phyloP scores from a whole-genome alignment of 2,888 invertebrate species.

The Amiota minor region DNA sequence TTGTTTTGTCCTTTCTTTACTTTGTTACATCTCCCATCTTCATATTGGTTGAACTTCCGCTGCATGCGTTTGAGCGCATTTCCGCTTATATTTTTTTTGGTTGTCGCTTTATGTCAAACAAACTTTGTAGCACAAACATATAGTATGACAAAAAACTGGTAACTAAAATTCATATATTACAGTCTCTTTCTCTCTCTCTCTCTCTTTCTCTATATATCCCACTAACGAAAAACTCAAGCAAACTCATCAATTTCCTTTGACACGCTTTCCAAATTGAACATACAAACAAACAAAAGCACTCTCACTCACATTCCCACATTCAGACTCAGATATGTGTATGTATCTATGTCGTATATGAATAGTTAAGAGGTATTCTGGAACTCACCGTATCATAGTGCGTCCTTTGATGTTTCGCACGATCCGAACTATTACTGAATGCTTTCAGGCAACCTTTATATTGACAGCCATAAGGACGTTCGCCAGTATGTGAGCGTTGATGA shows the following conservation, averaged over 20 bases:
- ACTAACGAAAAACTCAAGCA: constrained; percentile 30
- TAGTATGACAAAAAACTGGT: not conserved
- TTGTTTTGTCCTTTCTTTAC: not conserved
- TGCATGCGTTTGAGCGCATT: constrained; percentile 16
- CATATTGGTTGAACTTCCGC: constrained; percentile 6
- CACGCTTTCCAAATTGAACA: constrained; percentile 56
- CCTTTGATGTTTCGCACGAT: constrained; percentile 97
- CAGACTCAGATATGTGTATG: not conserved
- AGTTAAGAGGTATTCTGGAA: constrained; percentile 49
- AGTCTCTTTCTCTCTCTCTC: not conserved
- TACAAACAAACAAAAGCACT: not conserved
- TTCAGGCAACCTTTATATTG: constrained; percentile 94
- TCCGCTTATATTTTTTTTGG: constrained; percentile 11
- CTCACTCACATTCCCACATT: constrained; percentile 6
- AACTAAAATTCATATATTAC: not conserved
- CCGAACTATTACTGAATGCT: constrained; percentile 98
- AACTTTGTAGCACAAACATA: not conserved
- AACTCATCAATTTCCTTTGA: constrained; percentile 62
- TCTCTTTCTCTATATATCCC: not conserved
- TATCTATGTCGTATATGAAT: constrained; percentile 28
- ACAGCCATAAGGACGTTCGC: constrained; percentile 96
- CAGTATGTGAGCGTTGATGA: constrained; percentile 95
- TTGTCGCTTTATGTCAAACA: not conserved
- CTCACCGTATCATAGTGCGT: constrained; percentile 98
- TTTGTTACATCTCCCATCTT: not conserved